Evolutionary conservation across 1,140 invertebrate genomes (phyloP).

Genomic region (Drosophila trapezifrons): DNA sequence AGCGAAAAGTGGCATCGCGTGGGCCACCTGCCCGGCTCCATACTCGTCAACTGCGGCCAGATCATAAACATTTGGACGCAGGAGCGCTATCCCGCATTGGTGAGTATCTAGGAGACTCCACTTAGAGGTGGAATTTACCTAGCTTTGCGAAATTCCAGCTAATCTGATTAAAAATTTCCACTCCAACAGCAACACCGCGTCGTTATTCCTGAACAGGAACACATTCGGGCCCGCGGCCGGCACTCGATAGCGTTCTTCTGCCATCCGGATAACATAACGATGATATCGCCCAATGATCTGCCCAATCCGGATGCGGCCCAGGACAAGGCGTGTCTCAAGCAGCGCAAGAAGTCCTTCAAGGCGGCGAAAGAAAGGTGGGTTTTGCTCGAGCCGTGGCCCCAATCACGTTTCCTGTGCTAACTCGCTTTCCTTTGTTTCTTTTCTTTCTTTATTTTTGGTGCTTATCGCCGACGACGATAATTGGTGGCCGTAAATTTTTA

Average conservation of each 20-base stretch:
- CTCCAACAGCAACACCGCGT: conserved; percentile 88
- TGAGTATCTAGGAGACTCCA: conserved; percentile 84
- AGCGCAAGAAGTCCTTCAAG: conserved; percentile 84
- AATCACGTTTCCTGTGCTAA: conserved; percentile 33
- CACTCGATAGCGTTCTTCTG: conserved; percentile 92
- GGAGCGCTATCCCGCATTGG: conserved; percentile 88
- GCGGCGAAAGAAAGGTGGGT: conserved; percentile 82
- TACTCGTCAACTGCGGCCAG: conserved; percentile 92
- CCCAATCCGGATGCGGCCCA: conserved; percentile 81
- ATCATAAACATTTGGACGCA: conserved; percentile 91
- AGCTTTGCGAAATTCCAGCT: not conserved
- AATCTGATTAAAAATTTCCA: conserved; percentile 17
- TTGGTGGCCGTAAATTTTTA: conserved; percentile 39
- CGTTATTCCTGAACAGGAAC: conserved; percentile 87
- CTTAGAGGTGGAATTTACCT: no score
- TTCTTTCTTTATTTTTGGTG: conserved; percentile 8
- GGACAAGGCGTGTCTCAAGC: conserved; percentile 84
- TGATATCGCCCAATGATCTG: conserved; percentile 85
- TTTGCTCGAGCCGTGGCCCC: accelerated
- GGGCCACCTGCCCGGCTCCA: conserved; percentile 90
- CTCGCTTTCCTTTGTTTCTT: conserved; percentile 15
- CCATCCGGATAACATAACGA: conserved; percentile 87
- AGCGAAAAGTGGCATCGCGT: conserved; percentile 90
- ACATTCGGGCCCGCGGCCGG: conserved; percentile 86
- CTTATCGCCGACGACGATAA: conserved; percentile 28